Evolutionary conservation across 1,140 invertebrate genomes (phyloP), one percentile per base, ranked within the genome.

Genomic region (Centruroides vittatus): DNA sequence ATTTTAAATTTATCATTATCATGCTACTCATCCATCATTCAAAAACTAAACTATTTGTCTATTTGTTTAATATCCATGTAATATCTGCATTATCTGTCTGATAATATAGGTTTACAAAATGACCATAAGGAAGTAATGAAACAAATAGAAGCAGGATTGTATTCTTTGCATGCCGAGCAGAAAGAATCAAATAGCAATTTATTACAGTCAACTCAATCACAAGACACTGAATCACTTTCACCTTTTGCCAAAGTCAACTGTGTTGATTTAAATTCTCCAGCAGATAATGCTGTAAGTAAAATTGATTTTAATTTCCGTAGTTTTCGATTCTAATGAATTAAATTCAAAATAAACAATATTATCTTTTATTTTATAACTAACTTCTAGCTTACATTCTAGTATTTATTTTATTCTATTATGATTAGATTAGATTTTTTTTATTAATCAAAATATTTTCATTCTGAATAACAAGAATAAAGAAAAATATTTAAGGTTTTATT

Each of bases 81-180:
- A 51, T 23, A 51, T 51, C 23, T 13, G 5, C 12, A 51, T n/a
- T 51, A 8, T 9, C 9, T 49, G 3, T 47, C n/a, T 65, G 57
- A 67, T 57, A 68, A 67, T 74, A 13, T 67, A 90, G 87, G 86
- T 75, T 75, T 95, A n/a, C 85, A 88, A 76, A 96, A 93, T 78
- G 92, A 96, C 73, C 83, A 88, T 69, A 90, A 88, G 73, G 78
- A 73, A 8, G 57, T 94, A n/a, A 92, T 93, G 84, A 82, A 82
- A 65, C 78, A 84, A 71, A 94, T 97, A 64, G 90, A 95, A 70
- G 74, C 79, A 61, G 84, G 83, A 34, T 72, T 93, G 6, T 77
- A 80, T 63, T 73, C 76, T 49, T 74, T 87, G 34, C 79, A 81
- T 67, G 70, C 68, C 7, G 62, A 66, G 52, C 57, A 63, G 55